Evolutionary conservation across 2,888 invertebrate species (phyloP).

Genomic region (Scaptomyza tumidula): DNA sequence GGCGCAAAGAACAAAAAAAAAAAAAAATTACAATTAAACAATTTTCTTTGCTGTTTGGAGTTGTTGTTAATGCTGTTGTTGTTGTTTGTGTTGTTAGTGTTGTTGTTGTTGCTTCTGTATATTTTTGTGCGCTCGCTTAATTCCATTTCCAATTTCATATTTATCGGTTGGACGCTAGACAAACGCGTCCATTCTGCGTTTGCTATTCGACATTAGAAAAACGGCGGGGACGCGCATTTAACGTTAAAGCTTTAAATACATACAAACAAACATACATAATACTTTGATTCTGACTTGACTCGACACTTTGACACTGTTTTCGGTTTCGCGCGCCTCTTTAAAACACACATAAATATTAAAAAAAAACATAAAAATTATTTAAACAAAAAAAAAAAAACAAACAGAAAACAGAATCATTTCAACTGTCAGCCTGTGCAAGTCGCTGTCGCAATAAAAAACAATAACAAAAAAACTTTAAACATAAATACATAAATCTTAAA

Average conservation of each 20-base stretch:
- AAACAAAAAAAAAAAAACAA: background rate
- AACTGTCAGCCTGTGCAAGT: constrained; percentile 46
- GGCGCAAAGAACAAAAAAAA: constrained; percentile 21
- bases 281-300: constrained; percentile 3
- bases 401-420: constrained; percentile 64
- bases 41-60: constrained; percentile 51
- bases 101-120: constrained; percentile 28
- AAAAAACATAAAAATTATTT: constrained; percentile 3
- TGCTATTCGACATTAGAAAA: constrained; percentile 58
- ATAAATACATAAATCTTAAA: constrained; percentile 21
- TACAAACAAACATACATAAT: background rate
- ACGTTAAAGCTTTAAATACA: background rate
- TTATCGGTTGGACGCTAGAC: constrained; percentile 75
- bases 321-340: constrained; percentile 48
- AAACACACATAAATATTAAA: background rate
- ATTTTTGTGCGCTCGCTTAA: constrained; percentile 43
- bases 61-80: constrained; percentile 15
- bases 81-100: constrained; percentile 8
- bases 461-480: constrained; percentile 6
- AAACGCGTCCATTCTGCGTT: constrained; percentile 78
- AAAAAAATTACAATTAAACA: constrained; percentile 56
- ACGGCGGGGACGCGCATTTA: constrained; percentile 22
- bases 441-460: constrained; percentile 7
- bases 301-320: constrained; percentile 9
- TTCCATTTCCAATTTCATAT: constrained; percentile 73